Base-by-base conservation (phyloP, 2,888 invertebrate species). In the Ametastegia equiseti region DNA sequence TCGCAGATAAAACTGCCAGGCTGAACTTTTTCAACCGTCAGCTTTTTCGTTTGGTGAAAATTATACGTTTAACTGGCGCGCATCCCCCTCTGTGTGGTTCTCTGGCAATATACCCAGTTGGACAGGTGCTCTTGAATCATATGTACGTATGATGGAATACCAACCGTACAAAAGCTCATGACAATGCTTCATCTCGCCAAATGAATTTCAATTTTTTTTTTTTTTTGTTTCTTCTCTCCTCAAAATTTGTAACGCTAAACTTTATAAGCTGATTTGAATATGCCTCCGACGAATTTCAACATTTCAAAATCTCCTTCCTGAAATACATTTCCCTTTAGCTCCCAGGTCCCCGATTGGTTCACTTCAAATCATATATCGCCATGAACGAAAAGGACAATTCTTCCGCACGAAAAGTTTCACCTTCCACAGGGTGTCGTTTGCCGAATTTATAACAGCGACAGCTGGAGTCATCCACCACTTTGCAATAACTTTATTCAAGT, bases 241-340 rank as follows among this genome's bases (percentile, higher is more conserved):
- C 15, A 60, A 60, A 60, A 30, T 60, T 23, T n/a, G n/a, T n/a
- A n/a, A n/a, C n/a, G n/a, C n/a, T n/a, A n/a, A n/a, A n/a, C n/a
- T n/a, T n/a, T n/a, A n/a, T n/a, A n/a, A 85, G 83, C 83, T 67
- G 80, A 78, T 81, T 78, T 81, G 80, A n/a, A n/a, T 69, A 83
- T 80, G 65, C 75, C 36, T 50, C 33, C 54, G 54, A 79, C 50
- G 75, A 80, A 63, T 47, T 69, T 60, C 71, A 30, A 23, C 36
- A n/a, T 69, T 60, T 75, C 84, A 84, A 84, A 82, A 83, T 82
- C 82, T 81, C 67, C 6, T 27, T 27, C 19, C 23, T 65, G 50
- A 57, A 15, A 71, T 71, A 67, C 19, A 23, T 2, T n/a, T 39
- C n/a, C n/a, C 36, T 36, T 15, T 63, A 2, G 63, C 33, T 33